A percentile compares a stretch with the other conserved stretches of the same genome.
Conservation (phyloP, 2,888 invertebrate species). For the Schizotus pectinicornis region DNA sequence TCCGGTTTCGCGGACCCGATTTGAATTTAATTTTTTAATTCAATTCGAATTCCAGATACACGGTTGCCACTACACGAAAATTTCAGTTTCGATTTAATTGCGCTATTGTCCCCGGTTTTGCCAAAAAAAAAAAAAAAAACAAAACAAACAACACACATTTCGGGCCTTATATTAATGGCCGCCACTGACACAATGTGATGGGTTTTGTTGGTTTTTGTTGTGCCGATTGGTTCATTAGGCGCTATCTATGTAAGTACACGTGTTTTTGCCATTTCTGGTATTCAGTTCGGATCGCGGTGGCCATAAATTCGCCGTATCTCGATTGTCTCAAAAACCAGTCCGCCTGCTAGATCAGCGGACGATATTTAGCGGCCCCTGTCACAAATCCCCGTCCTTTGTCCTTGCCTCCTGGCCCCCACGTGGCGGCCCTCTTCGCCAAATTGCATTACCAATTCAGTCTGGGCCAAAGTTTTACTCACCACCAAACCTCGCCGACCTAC, state of each 20-base stretch:
- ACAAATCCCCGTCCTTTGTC: constrained; percentile 29
- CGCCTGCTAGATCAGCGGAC: constrained; percentile 42
- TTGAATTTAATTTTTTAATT: not conserved
- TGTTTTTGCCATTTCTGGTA: constrained; percentile 57
- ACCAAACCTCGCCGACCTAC: no score
- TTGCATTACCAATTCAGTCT: no score
- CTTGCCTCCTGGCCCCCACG: no score
- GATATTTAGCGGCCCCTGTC: constrained; percentile 38
- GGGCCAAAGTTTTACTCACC: no score
- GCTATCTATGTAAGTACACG: constrained; percentile 54
- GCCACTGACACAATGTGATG: constrained; percentile 38
- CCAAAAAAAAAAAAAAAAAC: not conserved
- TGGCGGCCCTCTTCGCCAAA: no score
- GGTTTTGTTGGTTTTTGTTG: constrained; percentile 45
- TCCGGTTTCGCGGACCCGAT: constrained; percentile 3
- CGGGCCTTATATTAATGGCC: constrained; percentile 8
- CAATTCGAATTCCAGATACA: not conserved
- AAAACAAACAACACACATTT: not conserved
- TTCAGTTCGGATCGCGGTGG: constrained; percentile 43
- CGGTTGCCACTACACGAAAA: not conserved
- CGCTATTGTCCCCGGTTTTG: not conserved
- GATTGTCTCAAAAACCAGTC: constrained; percentile 53
- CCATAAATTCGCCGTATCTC: constrained; percentile 53
- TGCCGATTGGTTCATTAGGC: constrained; percentile 53
- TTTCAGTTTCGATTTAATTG: not conserved